A percentile compares a stretch with the other conserved stretches of the same genome.
Evolutionary conservation across 2,113 vertebrate species (phyloP).

Genomic region (Poeciliopsis retropinna): DNA sequence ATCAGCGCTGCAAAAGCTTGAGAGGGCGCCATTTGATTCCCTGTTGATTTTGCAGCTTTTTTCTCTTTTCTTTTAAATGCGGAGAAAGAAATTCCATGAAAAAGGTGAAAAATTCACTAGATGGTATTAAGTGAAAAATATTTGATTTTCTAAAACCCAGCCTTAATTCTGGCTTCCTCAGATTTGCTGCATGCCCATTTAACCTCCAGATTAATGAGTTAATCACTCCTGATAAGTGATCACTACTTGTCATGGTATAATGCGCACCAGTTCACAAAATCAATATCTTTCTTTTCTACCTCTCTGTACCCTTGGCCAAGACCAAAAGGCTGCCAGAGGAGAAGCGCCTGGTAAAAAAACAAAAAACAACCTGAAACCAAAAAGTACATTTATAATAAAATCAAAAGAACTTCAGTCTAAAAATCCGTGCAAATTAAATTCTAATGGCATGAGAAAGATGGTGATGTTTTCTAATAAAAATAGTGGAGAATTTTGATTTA

Average conservation of each 20-base stretch:
- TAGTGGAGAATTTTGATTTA: too few relatives aligned
- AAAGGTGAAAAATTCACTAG: neutral
- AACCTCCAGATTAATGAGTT: neutral
- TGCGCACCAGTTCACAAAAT: neutral
- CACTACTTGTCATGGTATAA: neutral
- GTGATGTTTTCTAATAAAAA: too few relatives aligned
- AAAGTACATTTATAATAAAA: too few relatives aligned
- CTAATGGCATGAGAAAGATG: too few relatives aligned
- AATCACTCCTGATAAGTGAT: neutral
- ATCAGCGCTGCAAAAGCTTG: neutral
- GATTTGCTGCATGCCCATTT: too few relatives aligned
- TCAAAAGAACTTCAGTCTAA: too few relatives aligned
- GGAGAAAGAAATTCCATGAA: neutral
- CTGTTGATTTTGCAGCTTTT: neutral
- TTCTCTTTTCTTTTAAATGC: neutral
- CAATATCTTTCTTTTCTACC: neutral
- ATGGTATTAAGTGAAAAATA: neutral
- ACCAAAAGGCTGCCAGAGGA: too few relatives aligned
- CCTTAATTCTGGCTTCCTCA: neutral
- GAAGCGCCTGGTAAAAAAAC: too few relatives aligned
- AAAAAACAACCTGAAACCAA: too few relatives aligned
- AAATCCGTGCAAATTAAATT: too few relatives aligned
- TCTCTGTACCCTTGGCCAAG: neutral
- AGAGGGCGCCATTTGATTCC: neutral
- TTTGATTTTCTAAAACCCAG: neutral